Evolutionary conservation across 2,797 vertebrate genomes (phyloP), one percentile per base, ranked within the genome.

Genomic region (Dermochelys coriacea): DNA sequence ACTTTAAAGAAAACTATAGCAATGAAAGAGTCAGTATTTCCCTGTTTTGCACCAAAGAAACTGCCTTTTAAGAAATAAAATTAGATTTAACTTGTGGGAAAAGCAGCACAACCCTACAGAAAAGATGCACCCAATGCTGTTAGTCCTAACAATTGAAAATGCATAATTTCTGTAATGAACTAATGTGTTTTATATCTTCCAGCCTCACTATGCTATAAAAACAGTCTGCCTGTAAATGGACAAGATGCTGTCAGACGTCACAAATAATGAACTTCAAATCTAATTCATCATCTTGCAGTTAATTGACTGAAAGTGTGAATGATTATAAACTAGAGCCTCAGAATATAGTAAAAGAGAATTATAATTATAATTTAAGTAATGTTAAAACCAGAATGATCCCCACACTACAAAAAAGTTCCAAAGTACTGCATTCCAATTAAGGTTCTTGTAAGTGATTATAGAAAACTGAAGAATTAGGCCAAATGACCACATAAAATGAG

Each of bases 1-100:
- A 82, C 45, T 94, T 84, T 81, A 95, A 90, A 94, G 52, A 85
- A 93, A 82, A 85, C 87, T 16, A 29, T 4, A 31, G 57, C 0
- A 2, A 79, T 54, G 37, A 91, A 86, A 90, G 41, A 78, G 87
- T 68, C 47, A 55, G 3, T 34, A 80, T 9, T 74, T 82, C 78
- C 80, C 50, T 59, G 1, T 34, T 82, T 10, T 25, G 37, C 47
- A 80, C 41, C 78, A 71, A 90, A 96, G 77, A 86, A 91, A 93
- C 95, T 50, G 52, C 19, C 64, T 29, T 87, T 91, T 57, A 85
- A 86, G 77, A 68, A 80, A 95, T 1, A 61, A 91, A 61, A 82
- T 0, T 27, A n/a, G 14, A 89, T 57, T 31, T 51, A 93, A 94
- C 59, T 68, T 81, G 31, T 87, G 49, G 57, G 49, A 87, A 85